Conservation (phyloP, 1,140 invertebrate species). For the Macrobrachium nipponense region DNA sequence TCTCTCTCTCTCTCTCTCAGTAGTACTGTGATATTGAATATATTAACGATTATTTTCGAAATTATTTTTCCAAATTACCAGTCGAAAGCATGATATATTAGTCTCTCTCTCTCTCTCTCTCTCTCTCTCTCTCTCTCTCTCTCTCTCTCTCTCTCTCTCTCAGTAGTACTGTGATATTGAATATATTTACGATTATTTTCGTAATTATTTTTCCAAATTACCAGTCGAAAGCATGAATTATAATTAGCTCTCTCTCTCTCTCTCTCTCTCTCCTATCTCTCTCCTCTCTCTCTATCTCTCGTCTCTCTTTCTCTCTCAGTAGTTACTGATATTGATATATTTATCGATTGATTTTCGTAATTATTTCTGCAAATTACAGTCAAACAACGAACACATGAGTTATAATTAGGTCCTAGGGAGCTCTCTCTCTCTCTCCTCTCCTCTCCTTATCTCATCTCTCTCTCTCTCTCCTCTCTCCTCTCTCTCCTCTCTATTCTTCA, state of each 20-base stretch:
- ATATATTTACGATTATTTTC: neutral
- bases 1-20: no score
- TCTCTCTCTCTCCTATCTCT: no score
- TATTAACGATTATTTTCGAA: neutral
- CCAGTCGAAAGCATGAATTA: neutral
- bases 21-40: no score
- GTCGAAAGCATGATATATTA: neutral
- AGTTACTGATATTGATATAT: no score
- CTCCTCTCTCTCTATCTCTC: no score
- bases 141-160: conserved; percentile 29
- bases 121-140: conserved; percentile 32
- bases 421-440: neutral
- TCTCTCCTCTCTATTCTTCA: neutral
- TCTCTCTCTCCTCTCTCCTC: neutral
- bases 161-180: neutral
- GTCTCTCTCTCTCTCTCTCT: conserved; percentile 28
- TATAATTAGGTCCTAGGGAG: no score
- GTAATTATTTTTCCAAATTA: neutral
- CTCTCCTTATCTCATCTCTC: neutral
- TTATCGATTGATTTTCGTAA: no score
- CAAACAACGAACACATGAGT: no score
- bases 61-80: neutral
- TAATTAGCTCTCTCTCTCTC: conserved; percentile 17
- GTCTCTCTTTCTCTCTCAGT: no score
- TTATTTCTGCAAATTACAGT: neutral